Evolutionary conservation across 2,797 vertebrate genomes (phyloP).

Genomic region (Fratercula arctica): DNA sequence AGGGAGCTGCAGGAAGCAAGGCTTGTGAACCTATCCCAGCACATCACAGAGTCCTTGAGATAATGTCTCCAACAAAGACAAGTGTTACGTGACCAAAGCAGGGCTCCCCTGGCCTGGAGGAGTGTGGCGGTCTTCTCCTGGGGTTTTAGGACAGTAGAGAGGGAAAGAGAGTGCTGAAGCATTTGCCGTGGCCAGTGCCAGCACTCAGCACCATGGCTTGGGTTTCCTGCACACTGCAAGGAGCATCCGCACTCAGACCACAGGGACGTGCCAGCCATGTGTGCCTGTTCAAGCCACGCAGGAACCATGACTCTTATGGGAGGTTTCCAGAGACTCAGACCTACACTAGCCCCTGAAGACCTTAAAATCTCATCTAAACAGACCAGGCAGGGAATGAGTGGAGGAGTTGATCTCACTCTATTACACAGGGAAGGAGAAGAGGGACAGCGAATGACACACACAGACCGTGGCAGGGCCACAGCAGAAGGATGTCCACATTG

Average conservation of each 20-base stretch:
- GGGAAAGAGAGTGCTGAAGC: neutral
- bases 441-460: neutral
- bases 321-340: neutral
- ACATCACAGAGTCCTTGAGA: neutral
- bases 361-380: neutral
- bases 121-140: neutral
- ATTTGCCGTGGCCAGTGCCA: neutral
- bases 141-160: neutral
- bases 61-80: neutral
- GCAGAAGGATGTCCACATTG: neutral
- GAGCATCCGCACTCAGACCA: neutral
- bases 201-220: neutral
- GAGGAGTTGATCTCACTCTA: neutral
- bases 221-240: neutral
- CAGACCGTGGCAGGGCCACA: neutral
- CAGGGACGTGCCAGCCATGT: accelerated
- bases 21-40: neutral
- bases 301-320: neutral
- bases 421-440: neutral
- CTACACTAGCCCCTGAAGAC: neutral
- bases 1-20: accelerated
- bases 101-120: neutral
- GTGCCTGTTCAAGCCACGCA: neutral
- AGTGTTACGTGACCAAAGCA: accelerated
- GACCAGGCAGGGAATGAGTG: neutral